Base-by-base conservation (phyloP, 1,140 invertebrate species). In the Micrasema minimum region DNA sequence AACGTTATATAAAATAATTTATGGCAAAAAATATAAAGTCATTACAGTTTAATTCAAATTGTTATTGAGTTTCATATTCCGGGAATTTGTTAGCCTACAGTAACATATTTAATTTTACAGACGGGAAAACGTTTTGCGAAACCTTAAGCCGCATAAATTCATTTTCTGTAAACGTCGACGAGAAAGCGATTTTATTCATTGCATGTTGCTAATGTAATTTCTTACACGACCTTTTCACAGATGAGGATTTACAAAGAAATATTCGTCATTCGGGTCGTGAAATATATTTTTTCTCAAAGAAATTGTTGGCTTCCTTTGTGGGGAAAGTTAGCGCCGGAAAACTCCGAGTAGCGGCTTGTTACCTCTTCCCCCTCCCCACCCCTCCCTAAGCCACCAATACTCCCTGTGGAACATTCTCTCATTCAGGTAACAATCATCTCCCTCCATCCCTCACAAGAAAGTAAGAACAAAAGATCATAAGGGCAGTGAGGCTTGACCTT, bases 141-240 rank as follows among this genome's bases (percentile, higher is more conserved):
- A 51, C 48, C 16, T 51, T 45, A 45, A 45, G 20, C 26, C 23
- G 37, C 26, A 57, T 35, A 57, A 26, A 35, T 35, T 35, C 26
- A 55, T 4, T 26, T 57, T 37, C 12, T 7, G 53, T 37, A 18
- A 35, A 57, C n/a, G 53, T 16, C n/a, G 53, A 37, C 5, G 53
- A 57, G n/a, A 35, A 57, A 57, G 53, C 31, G 53, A 18, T 57
- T 57, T 31, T 57, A 57, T 57, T 57, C 53, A 57, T 57, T 57
- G 53, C 53, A 57, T 57, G 31, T 37, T 35, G 53, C 23, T 57
- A 57, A 57, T 57, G 53, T 57, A 57, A 57, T 57, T 57, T 57
- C 31, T 14, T 57, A 57, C 31, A 18, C n/a, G 53, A 35, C 31
- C 53, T 14, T 37, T 37, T 57, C 31, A 38, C 53, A 57, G 53